phyloP scores from a whole-genome alignment of 2,797 vertebrate genomes.

The Loriculus beryllinus region DNA sequence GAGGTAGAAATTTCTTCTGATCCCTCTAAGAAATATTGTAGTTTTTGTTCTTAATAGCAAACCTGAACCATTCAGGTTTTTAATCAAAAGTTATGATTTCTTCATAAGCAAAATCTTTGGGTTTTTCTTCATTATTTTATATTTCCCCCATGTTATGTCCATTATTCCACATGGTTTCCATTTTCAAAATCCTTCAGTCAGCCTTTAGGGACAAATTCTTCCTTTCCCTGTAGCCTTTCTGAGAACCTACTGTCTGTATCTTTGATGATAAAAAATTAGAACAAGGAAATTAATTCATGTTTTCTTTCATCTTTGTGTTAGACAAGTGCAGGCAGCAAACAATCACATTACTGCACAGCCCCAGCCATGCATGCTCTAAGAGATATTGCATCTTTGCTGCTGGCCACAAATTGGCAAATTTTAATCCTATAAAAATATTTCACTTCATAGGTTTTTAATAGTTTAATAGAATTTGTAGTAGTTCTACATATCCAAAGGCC shows the following conservation, averaged over 20 bases:
- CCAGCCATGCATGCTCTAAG: background rate
- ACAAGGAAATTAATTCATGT: background rate
- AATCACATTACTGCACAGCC: background rate
- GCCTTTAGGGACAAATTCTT: background rate
- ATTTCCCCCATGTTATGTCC: background rate
- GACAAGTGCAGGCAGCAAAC: background rate
- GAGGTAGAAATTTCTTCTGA: accelerated
- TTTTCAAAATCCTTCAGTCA: background rate
- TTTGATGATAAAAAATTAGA: background rate
- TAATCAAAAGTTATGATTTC: background rate
- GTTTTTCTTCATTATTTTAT: background rate
- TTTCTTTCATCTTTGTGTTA: background rate
- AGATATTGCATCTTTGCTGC: background rate
- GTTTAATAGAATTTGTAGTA: background rate
- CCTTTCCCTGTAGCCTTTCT: background rate
- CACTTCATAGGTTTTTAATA: background rate
- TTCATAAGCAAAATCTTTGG: background rate
- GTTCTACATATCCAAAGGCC: background rate
- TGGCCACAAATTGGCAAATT: background rate
- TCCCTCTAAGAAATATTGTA: background rate
- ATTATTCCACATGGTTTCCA: background rate
- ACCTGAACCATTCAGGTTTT: background rate
- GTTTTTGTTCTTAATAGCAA: background rate
- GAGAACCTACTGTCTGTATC: background rate
- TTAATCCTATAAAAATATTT: background rate